These are phyloP conservation scores for Phlogophora meticulosa DNA, from an alignment of 2,888 invertebrate genomes.

Conservation along the genomic window DNA sequence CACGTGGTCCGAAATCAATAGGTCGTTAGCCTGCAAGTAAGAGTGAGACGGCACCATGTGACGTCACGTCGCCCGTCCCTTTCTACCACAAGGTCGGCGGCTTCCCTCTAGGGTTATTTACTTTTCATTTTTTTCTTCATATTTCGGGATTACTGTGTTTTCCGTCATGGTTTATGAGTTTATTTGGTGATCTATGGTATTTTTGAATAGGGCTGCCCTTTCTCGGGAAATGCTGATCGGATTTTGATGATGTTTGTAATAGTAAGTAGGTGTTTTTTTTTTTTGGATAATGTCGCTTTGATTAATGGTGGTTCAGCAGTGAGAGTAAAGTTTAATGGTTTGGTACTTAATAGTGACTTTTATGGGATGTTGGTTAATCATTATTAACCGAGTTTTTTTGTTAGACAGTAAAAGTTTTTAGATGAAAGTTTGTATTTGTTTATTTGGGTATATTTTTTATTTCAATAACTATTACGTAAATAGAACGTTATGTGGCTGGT, in stretches of 20 bases:
- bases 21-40: conserved; percentile 71
- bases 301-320: conserved; percentile 47
- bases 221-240: neutral
- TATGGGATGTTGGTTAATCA: conserved; percentile 37
- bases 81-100: conserved; percentile 70
- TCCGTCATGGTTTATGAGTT: conserved; percentile 29
- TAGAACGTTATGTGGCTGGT: conserved; percentile 9
- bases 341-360: conserved; percentile 37
- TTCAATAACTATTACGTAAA: neutral
- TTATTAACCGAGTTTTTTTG: conserved; percentile 11
- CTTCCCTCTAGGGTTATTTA: conserved; percentile 73
- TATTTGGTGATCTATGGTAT: conserved; percentile 20
- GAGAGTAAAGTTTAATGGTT: conserved; percentile 56
- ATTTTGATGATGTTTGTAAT: conserved; percentile 25
- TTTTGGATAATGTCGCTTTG: conserved; percentile 26
- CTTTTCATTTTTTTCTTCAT: conserved; percentile 66
- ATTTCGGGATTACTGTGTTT: conserved; percentile 40
- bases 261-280: neutral
- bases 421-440: conserved; percentile 1
- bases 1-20: conserved; percentile 79
- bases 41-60: conserved; percentile 66
- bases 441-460: neutral
- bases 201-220: conserved; percentile 13
- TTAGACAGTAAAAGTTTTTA: conserved; percentile 21
- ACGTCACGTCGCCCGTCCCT: conserved; percentile 71